Base-by-base conservation (phyloP, 2,113 vertebrate genomes). In the Hepsetus odoe region DNA sequence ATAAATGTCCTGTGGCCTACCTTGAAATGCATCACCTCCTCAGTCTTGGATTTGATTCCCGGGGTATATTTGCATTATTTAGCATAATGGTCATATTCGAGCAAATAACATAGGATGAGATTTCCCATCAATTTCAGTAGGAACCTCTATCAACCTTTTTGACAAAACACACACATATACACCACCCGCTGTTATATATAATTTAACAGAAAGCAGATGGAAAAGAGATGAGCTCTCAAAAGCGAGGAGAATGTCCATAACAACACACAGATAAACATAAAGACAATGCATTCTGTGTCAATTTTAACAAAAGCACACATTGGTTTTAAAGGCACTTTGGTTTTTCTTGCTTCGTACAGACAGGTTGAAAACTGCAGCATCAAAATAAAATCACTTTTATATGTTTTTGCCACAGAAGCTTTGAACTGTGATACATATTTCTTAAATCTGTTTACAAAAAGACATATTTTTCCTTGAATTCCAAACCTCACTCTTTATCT, bases 11-110 rank as follows among this genome's bases (percentile, higher is more conserved):
- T 62, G 59, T 18, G 4, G 26, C 30, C 30, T 32, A 65, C 61
- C 33, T n/a, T 65, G 61, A 65, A 65, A 65, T 65, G 16, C 32
- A n/a, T 38, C 35, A 11, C 33, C 61, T 65, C 51, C 51, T 56
- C 9, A 1, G 5, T 30, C 7, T 44, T 58, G 49, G 26, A 33
- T 69, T 69, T 46, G 7, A 46, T 56, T 69, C 38, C 55, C n/a
- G 28, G 14, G 40, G 55, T 69, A 77, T 32, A 69, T 26, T 59
- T 77, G 46, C 44, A 65, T 65, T 65, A 38, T 65, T 65, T n/a
- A 65, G 33, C 61, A 65, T 65, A 65, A 65, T 65, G 33, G 61
- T n/a, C 32, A 35, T 51, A 76, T 35, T 42, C 49, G 24, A 53
- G 35, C 0, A 9, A 51, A 42, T 77, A 16, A 75, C 33, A 59